Evolutionary conservation across 1,140 invertebrate species (phyloP).

Genomic region (Saccostrea echinata): DNA sequence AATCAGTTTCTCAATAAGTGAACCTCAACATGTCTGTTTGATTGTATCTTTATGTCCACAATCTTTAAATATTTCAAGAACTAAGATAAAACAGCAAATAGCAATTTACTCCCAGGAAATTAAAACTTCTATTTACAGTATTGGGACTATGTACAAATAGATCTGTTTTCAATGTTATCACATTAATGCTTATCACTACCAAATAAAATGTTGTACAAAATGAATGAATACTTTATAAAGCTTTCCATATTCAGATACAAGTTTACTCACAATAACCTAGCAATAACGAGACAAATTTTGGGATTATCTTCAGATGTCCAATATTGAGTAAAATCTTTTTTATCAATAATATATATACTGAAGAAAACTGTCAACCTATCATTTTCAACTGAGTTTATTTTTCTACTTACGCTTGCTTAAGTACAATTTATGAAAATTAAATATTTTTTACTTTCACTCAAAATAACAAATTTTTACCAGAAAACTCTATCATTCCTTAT

Average conservation of each 20-base stretch:
- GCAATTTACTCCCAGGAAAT: not conserved
- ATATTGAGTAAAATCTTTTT: too few relatives aligned
- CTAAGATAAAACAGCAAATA: not conserved
- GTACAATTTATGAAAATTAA: not conserved
- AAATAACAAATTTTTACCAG: too few relatives aligned
- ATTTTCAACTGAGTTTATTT: too few relatives aligned
- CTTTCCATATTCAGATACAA: not conserved
- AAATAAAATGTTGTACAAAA: not conserved
- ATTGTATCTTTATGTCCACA: not conserved
- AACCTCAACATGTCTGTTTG: not conserved
- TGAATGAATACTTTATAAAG: not conserved
- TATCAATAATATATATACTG: too few relatives aligned
- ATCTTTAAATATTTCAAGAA: not conserved
- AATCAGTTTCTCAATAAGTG: not conserved
- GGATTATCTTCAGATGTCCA: too few relatives aligned
- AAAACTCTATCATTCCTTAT: too few relatives aligned
- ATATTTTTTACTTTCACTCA: too few relatives aligned
- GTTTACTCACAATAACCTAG: not conserved
- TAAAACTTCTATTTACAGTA: not conserved
- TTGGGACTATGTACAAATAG: slow-evolving; percentile 27
- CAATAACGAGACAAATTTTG: not conserved
- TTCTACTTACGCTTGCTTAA: too few relatives aligned
- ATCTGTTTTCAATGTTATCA: not conserved
- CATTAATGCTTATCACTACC: slow-evolving; percentile 6
- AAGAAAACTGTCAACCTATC: too few relatives aligned